Evolutionary conservation across 2,797 vertebrate species (phyloP), one percentile per base, ranked within the genome.

Genomic region (Lepus townsendii): DNA sequence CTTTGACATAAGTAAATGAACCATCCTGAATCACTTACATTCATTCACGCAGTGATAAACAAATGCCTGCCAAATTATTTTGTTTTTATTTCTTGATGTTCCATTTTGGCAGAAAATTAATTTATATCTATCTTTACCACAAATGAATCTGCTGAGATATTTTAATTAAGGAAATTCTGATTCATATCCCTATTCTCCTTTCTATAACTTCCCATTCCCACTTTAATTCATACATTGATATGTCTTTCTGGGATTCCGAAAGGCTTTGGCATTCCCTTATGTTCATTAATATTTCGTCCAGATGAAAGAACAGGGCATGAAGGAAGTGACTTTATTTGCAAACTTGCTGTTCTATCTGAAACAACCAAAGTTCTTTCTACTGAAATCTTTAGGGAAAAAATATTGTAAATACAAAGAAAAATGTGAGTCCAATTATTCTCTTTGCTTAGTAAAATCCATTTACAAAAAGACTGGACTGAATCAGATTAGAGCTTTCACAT

Each of bases 211-310:
- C 38, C 54, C 4, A 9, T 72, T 83, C 79, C 68, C 13, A 76
- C 50, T 66, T 87, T 57, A 57, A 57, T 62, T 69, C 63, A 6
- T 57, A 35, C n/a, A 77, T n/a, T 60, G 47, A 17, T 57, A 13
- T 68, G 3, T 77, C 7, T 93, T 79, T 80, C 22, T 16, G 90
- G 62, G 42, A 11, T 88, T 88, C 47, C 22, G 72, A 63, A 82
- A 76, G 54, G 2, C 3, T 77, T 72, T 47, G 14, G 11, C 3
- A 19, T 54, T 73, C 32, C 38, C 47, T 71, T 88, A 77, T 82
- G n/a, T 93, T 91, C 75, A 60, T 71, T 93, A 66, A 13, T 20
- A 52, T 77, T 85, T 91, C 66, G 30, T 76, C 27, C 47, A 88
- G 78, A 66, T 62, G 47, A 91, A 94, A 65, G n/a, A 93, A 91